Evolutionary conservation across 2,797 vertebrate species (phyloP), one percentile per base, ranked within the genome.

Genomic region (Acrocephalus scirpaceus): DNA sequence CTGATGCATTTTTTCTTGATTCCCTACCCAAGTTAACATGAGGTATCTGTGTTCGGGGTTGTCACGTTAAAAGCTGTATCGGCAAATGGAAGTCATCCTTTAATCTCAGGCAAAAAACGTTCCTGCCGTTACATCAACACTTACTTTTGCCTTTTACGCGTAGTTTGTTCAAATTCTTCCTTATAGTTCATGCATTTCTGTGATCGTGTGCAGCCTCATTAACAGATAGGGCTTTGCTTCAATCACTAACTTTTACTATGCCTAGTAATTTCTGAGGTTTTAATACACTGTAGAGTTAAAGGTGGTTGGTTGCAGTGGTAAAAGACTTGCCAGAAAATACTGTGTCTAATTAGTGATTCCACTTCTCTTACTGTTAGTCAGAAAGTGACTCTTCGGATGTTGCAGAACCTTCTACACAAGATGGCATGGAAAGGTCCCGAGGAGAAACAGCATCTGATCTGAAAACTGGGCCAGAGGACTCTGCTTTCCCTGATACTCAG

Each of bases 321-420:
- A 57, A 78, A 84, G 34, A n/a, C 81, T 48, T 91, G 16, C 25
- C 47, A 58, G 66, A 47, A 77, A 73, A 40, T 38, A 26, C 20
- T 4, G 0, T 40, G 8, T 62, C 38, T 92, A 34, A 93, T 5
- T 42, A 44, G 32, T 38, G 44, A 61, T 26, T 75, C 47, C 21
- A 3, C 13, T 45, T 72, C 32, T 72, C 32, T 85, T 88, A 16
- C 87, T 58, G 47, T 26, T 78, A 98, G 98, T 97, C 95, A 42
- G 96, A 94, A 65, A 93, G 85, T 1, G 96, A 97, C 36, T 84
- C 79, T 78, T 82, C 93, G 0, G 96, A 97, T 29, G 38, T 93
- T 93, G 29, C 70, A 93, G 95, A 97, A 50, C 76, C 91, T 61
- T 51, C 93, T 65, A 71, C 81, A 5, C 92, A 90, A 90, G 75